Evolutionary conservation across 2,797 vertebrate genomes (phyloP).

Genomic region (Sebastolobus alascanus): DNA sequence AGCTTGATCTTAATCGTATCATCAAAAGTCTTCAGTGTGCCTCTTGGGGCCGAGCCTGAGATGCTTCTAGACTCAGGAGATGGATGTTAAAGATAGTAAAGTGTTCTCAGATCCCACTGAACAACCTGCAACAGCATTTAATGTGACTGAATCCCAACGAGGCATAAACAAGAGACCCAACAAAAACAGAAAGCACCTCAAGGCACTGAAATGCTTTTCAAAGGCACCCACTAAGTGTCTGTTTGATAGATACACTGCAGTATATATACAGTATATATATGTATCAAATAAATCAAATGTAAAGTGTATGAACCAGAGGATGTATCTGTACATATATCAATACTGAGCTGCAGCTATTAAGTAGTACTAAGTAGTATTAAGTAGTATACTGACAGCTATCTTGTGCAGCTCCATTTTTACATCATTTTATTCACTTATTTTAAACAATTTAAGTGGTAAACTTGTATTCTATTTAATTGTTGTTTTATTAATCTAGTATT

Average conservation of each 20-base stretch:
- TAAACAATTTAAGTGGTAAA: too few relatives aligned
- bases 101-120: conserved; percentile 8
- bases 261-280: too few relatives aligned
- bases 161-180: conserved; percentile 5
- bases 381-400: background rate
- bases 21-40: background rate
- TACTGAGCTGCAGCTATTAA: background rate
- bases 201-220: conserved; percentile 9
- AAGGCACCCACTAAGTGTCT: conserved; percentile 22
- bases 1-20: conserved; percentile 16
- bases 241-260: too few relatives aligned
- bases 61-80: background rate
- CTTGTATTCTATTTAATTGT: too few relatives aligned
- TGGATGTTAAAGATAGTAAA: background rate
- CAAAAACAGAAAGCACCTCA: conserved; percentile 21
- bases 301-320: background rate
- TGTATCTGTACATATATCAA: background rate
- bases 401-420: background rate
- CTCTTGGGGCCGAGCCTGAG: conserved; percentile 11
- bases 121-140: background rate
- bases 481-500: too few relatives aligned
- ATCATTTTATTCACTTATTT: too few relatives aligned
- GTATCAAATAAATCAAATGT: background rate
- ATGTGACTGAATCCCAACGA: background rate
- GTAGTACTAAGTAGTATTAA: background rate